Conservation (phyloP, 2,113 vertebrate genomes). For the Myiopsitta monachus region DNA sequence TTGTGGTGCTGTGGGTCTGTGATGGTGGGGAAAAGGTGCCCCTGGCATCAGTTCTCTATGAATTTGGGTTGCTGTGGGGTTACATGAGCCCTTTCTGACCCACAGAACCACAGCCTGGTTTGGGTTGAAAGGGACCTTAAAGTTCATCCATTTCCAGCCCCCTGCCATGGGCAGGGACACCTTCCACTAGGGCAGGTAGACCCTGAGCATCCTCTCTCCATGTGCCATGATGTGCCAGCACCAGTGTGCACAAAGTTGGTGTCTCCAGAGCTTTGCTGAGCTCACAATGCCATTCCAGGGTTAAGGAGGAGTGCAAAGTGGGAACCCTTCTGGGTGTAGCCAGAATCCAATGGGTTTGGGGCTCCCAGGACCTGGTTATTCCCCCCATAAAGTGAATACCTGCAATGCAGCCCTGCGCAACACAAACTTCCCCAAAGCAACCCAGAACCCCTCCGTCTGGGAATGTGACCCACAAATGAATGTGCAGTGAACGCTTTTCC, state of each 20-base stretch:
- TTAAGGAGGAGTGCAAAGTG: not conserved
- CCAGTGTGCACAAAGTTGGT: not conserved
- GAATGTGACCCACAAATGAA: not conserved
- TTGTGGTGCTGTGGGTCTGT: not conserved
- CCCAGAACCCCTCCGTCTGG: not conserved
- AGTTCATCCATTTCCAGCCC: not conserved
- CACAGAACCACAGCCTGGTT: not conserved
- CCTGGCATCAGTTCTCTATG: no score
- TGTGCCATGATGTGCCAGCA: not conserved
- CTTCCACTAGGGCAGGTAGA: not conserved
- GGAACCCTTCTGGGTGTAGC: not conserved
- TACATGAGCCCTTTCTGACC: not conserved
- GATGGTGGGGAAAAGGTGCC: not conserved
- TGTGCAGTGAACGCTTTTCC: not conserved
- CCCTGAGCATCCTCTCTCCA: not conserved
- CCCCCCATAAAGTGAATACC: not conserved
- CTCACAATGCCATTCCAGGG: fast-evolving
- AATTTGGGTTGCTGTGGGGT: not conserved
- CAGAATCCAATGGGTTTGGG: not conserved
- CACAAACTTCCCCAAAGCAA: not conserved
- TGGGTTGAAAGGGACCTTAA: not conserved
- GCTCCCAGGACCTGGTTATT: not conserved
- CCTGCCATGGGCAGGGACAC: not conserved
- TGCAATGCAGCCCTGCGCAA: fast-evolving
- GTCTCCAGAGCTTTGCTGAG: not conserved